Evolutionary conservation across 2,113 vertebrate species (phyloP), one percentile per base, ranked within the genome.

Genomic region (Embiotoca jacksoni): DNA sequence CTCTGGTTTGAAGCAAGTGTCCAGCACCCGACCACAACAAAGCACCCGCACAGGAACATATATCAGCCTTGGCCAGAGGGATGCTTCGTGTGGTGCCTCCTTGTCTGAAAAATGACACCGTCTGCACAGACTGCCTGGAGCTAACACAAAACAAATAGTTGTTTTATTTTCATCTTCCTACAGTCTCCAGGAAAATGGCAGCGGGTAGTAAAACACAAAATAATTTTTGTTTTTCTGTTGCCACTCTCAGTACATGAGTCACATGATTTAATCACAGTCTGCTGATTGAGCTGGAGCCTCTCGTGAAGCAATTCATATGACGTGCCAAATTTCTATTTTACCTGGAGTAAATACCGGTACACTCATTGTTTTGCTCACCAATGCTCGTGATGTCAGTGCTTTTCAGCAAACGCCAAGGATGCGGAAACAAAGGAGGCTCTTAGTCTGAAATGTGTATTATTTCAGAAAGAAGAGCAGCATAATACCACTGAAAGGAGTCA

Each of bases 21-120:
- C 81, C 80, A 53, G 81, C 80, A 32, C 49, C 64, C 52, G 72
- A 78, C 58, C 70, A 79, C 72, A 89, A 90, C 88, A 88, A 89
- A 89, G 81, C 62, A 74, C 35, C 57, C 23, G 61, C 44, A 47
- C 55, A 88, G 71, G 55, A 54, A 58, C 73, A 87, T 89, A 61
- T 79, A 88, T 92, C 89, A 88, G 61, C 15, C 41, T 14, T 4
- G 33, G 87, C 89, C 89, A 74, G 75, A 75, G 87, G 80, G 86
- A 82, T 7, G 57, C 77, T 80, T 64, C 59, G 55, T 83, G 82
- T 82, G 89, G 82, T 88, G 90, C 90, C 87, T 86, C 78, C 72
- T 54, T 67, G 89, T 89, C 92, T 94, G 91, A 93, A 91, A 93
- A 81, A 91, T 81, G 83, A 94, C 87, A 91, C 85, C 59, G 72